Evolutionary conservation across 2,888 invertebrate species (phyloP), one percentile per base, ranked within the genome.

Genomic region (Aporophyla lueneburgensis): DNA sequence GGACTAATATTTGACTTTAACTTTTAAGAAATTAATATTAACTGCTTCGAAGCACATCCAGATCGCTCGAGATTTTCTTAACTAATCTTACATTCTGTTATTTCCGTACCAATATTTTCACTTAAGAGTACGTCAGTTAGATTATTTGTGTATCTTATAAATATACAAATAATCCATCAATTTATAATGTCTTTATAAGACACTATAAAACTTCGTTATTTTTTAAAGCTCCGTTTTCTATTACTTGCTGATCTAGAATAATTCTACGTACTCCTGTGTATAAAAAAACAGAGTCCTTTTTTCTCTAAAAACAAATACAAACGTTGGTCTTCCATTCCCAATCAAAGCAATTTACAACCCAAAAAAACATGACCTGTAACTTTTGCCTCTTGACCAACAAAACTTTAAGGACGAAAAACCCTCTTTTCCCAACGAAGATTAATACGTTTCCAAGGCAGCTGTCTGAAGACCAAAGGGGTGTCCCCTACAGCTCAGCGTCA

Each of bases 381-480:
- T 86, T 83, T 76, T 21, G 62, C 56, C 46, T 78, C 74, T 73
- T 77, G 76, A 78, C 86, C 83, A 88, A 76, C 71, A 76, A 80
- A 86, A 87, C 81, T 85, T 86, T 76, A 75, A 84, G 81, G 83
- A 79, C 71, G 73, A 78, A 81, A 76, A 72, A 89, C 90, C 86
- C 81, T 84, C 71, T 70, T 79, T 75, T 40, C 62, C 66, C 69
- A 72, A 74, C 76, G 74, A 87, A 88, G 86, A 84, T 83, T 84
- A 88, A 89, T 88, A 85, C 71, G 84, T 84, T 87, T 83, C 83
- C 81, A 87, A 89, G 89, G 88, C 89, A 89, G 89, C 87, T 87
- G 88, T 88, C 89, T 89, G 73, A 78, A 81, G 85, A 87, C 88
- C 88, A 89, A 89, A 92, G 91, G 92, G 93, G 89, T 89, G 87